Conservation (phyloP, 2,113 vertebrate genomes). For the Colossoma macropomum region DNA sequence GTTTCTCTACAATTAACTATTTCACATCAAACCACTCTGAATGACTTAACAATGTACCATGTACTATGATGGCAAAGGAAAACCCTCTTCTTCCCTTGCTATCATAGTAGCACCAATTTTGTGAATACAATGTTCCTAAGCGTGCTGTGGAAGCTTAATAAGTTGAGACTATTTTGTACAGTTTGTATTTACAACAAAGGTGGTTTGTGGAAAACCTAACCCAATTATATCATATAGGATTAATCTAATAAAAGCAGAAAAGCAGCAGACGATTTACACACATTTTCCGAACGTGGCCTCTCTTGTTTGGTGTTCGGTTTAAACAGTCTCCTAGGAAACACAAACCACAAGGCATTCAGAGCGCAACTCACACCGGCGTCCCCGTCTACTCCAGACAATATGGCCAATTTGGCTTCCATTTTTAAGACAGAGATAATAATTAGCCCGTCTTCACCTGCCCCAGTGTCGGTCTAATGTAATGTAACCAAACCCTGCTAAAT, state of each 20-base stretch:
- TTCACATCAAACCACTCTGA: too few relatives aligned
- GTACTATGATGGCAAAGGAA: too few relatives aligned
- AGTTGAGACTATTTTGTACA: neutral
- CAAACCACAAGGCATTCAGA: neutral
- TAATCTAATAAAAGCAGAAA: conserved; percentile 11
- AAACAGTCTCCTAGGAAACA: neutral
- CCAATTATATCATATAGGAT: conserved; percentile 16
- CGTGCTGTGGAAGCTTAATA: too few relatives aligned
- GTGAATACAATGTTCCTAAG: too few relatives aligned
- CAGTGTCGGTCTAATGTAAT: conserved; percentile 55
- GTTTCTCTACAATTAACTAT: too few relatives aligned
- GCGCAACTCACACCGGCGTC: neutral
- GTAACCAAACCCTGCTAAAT: conserved; percentile 64
- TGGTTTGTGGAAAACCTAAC: conserved; percentile 4
- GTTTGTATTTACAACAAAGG: neutral
- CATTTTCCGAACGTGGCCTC: conserved; percentile 12
- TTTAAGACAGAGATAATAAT: conserved; percentile 59
- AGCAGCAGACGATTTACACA: neutral
- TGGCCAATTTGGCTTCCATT: conserved; percentile 43
- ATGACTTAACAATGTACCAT: too few relatives aligned
- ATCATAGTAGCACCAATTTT: too few relatives aligned
- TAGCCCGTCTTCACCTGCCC: conserved; percentile 58
- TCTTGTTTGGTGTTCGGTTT: conserved; percentile 13
- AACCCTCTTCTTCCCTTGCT: too few relatives aligned
- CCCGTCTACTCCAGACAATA: conserved; percentile 45